Evolutionary conservation across 2,888 invertebrate species (phyloP), one percentile per base, ranked within the genome.

Genomic region (Amiota minor): DNA sequence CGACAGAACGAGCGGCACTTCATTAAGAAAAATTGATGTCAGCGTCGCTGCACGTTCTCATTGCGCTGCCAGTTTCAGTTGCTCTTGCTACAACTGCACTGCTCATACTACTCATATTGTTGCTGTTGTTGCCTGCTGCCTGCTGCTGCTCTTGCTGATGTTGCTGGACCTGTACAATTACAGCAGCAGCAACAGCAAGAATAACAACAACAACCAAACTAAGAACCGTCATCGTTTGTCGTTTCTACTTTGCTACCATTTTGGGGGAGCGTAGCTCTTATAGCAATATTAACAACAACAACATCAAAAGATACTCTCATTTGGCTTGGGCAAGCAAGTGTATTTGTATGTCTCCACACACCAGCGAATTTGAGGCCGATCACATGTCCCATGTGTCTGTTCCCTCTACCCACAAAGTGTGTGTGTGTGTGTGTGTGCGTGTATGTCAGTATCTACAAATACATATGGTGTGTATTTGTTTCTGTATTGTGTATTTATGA

Each of bases 131-230:
- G n/a, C n/a, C n/a, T n/a, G n/a, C n/a, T n/a, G n/a, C n/a, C n/a
- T n/a, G n/a, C n/a, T n/a, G 50, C 50, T n/a, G 11, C 1, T 59
- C 20, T n/a, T 62, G 18, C 23, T 62, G 62, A n/a, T 62, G 45
- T 14, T 18, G n/a, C 35, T 62, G 35, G 35, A 35, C 35, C 35
- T 35, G 35, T 35, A 35, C 35, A 35, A 35, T 35, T 35, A 35
- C 35, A 35, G 6, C 35, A 35, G 6, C 79, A 79, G 77, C 76
- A 85, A 83, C 85, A 81, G 83, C 81, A 75, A 81, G 71, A 53
- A 77, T 62, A 77, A 72, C 65, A 62, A 11, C 50, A 68, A 20
- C 18, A 59, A 35, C 70, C 47, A 67, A 50, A 71, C 6, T 18
- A 14, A 56, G 12, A 55, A 18, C 35, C 18, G 16, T 47, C 49